phyloP scores from a whole-genome alignment of 2,888 invertebrate species.

The Parapristionchus giblindavisi region DNA sequence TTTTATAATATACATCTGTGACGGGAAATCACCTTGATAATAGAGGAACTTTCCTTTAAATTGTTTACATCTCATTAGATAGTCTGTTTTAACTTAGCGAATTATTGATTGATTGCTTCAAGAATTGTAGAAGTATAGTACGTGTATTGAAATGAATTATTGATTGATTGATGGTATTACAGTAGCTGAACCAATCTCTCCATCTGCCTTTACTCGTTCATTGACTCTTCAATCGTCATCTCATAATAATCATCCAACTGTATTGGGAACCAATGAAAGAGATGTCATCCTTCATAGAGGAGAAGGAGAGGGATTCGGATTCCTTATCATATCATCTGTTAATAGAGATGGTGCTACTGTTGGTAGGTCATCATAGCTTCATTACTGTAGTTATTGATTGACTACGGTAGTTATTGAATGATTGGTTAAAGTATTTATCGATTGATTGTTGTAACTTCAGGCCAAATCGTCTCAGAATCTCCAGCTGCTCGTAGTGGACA shows the following conservation, averaged over 20 bases:
- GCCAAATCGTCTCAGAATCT: slow-evolving; percentile 90
- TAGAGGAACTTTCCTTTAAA: too few species aligned
- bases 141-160: too few species aligned
- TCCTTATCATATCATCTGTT: slow-evolving; percentile 95
- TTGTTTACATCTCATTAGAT: too few species aligned
- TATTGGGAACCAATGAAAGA: slow-evolving; percentile 33
- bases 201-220: neutral
- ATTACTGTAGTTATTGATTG: slow-evolving; percentile 6
- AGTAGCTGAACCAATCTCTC: neutral
- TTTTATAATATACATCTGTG: too few species aligned
- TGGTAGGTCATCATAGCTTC: slow-evolving; percentile 74
- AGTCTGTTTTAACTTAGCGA: too few species aligned
- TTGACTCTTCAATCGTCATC: neutral
- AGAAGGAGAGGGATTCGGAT: slow-evolving; percentile 97
- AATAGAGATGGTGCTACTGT: slow-evolving; percentile 88
- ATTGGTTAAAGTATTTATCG: neutral
- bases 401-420: neutral
- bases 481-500: slow-evolving; percentile 83
- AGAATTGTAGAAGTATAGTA: too few species aligned
- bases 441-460: slow-evolving; percentile 73
- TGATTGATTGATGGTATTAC: neutral
- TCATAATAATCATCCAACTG: neutral
- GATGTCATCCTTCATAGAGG: slow-evolving; percentile 70
- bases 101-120: too few species aligned
- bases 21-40: too few species aligned